Conservation (phyloP, 2,113 vertebrate species). For the Prunella fulvescens region DNA sequence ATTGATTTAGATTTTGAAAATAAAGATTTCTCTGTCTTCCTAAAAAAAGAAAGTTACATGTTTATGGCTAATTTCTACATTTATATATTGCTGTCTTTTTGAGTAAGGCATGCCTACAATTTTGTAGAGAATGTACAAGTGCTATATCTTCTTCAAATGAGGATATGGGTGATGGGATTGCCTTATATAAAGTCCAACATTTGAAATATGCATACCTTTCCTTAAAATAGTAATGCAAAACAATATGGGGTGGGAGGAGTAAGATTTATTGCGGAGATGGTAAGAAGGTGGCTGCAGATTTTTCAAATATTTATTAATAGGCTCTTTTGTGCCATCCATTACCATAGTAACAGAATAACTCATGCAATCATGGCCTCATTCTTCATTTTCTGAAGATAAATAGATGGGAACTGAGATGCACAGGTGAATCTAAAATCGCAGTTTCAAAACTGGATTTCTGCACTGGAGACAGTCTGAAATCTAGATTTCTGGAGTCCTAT, state of each 20-base stretch:
- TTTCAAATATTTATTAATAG: constrained; percentile 20
- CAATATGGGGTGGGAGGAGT: background rate
- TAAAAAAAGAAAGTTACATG: accelerated
- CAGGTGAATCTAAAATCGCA: background rate
- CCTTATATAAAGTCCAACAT: background rate
- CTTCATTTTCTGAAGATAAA: background rate
- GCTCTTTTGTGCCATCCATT: background rate
- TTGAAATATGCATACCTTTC: background rate
- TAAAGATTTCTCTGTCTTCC: background rate
- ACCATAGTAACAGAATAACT: background rate
- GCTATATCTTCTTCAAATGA: background rate
- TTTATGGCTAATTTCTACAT: background rate
- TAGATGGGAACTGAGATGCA: background rate
- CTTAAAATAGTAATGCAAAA: background rate
- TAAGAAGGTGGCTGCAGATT: background rate
- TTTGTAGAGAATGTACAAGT: background rate
- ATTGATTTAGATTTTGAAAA: background rate
- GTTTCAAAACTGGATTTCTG: background rate
- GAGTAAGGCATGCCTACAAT: background rate
- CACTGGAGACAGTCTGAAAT: background rate
- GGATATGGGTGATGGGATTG: background rate
- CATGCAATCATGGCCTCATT: background rate
- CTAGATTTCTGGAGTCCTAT: background rate
- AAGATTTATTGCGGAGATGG: background rate
- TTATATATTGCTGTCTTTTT: background rate